Percentiles rank a stretch among this genome's conserved stretches.
These are phyloP conservation scores for Scarus forsteni DNA, from an alignment of 2,797 vertebrate species.

Conservation along the genomic window DNA sequence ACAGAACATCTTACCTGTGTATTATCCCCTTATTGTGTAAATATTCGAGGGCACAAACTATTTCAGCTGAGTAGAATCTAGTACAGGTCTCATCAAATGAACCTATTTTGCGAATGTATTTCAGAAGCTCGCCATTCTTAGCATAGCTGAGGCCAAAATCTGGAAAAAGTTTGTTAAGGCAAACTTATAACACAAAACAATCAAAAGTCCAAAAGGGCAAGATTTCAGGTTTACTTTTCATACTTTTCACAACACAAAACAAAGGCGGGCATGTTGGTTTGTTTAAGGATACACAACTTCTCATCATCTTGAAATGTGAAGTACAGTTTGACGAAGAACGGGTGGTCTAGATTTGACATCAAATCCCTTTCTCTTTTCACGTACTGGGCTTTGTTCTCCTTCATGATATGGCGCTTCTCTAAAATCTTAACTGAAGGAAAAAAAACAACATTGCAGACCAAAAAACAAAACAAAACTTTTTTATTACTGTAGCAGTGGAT, in stretches of 20 bases:
- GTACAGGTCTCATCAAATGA: constrained; percentile 99
- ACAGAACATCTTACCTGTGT: constrained; percentile 89
- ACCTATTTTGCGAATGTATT: constrained; percentile 99
- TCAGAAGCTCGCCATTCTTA: constrained; percentile 98
- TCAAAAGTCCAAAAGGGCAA: not conserved
- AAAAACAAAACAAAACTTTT: not conserved
- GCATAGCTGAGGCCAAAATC: constrained; percentile 99
- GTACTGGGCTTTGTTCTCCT: constrained; percentile 98
- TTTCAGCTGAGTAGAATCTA: constrained; percentile 98
- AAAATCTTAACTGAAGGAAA: constrained; percentile 94
- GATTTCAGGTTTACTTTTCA: not conserved
- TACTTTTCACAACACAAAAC: constrained; percentile 11
- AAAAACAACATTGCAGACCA: constrained; percentile 33
- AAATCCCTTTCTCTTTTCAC: constrained; percentile 98
- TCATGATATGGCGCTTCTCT: constrained; percentile 99
- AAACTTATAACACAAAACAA: constrained; percentile 12
- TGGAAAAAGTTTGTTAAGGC: constrained; percentile 88
- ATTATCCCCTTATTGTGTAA: constrained; percentile 98
- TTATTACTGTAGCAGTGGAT: not conserved
- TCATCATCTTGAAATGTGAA: constrained; percentile 99
- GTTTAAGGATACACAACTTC: constrained; percentile 98
- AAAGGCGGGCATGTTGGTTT: not conserved
- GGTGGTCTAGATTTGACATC: constrained; percentile 97
- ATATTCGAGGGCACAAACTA: constrained; percentile 96
- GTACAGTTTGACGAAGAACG: constrained; percentile 99